phyloP scores from a whole-genome alignment of 2,888 invertebrate species.

The Orthosia gothica region DNA sequence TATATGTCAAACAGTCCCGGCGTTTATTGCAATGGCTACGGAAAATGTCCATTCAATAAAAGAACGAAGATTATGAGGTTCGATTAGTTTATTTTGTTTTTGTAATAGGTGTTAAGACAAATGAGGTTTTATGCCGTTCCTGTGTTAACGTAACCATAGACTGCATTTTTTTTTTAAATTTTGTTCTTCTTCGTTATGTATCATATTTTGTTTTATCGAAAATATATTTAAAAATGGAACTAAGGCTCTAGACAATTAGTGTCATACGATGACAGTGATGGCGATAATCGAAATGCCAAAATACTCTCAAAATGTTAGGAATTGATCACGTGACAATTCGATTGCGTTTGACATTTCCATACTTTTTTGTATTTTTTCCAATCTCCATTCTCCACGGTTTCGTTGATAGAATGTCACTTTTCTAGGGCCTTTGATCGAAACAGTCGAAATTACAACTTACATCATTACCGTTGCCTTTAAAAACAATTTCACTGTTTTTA shows the following conservation, averaged over 20 bases:
- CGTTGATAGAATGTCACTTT: too few species aligned
- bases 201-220: neutral
- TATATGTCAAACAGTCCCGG: conserved; percentile 75
- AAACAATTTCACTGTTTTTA: neutral
- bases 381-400: too few species aligned
- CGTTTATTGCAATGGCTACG: conserved; percentile 77
- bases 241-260: too few species aligned
- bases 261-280: too few species aligned
- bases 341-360: too few species aligned
- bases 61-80: conserved; percentile 69
- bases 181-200: neutral
- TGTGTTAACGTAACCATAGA: neutral
- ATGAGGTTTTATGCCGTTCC: neutral
- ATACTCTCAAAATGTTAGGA: too few species aligned
- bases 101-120: neutral
- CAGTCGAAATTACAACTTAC: neutral
- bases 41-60: conserved; percentile 77
- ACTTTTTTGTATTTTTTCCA: too few species aligned
- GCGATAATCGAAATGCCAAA: too few species aligned
- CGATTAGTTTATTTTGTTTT: conserved; percentile 61
- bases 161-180: neutral
- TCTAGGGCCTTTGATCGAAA: too few species aligned
- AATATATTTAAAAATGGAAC: conserved; percentile 15
- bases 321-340: too few species aligned
- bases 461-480: neutral